Conservation (phyloP, 2,113 vertebrate species). For the Regulus satrapa region DNA sequence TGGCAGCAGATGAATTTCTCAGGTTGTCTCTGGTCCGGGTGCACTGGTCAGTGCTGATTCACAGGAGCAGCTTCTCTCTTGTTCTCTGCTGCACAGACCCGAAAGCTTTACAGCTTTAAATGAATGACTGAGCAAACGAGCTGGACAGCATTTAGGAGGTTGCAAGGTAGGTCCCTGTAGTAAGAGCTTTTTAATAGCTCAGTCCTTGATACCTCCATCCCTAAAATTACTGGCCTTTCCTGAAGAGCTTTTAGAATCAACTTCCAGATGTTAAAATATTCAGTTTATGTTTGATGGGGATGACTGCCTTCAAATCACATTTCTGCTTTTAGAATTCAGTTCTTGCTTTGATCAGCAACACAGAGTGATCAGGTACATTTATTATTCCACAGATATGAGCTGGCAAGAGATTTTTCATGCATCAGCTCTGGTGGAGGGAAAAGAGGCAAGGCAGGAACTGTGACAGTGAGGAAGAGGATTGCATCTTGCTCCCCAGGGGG, state of each 20-base stretch:
- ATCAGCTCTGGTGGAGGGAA: neutral
- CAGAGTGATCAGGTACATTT: neutral
- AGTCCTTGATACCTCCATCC: neutral
- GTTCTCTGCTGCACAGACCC: neutral
- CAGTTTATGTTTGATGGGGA: neutral
- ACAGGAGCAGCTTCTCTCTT: neutral
- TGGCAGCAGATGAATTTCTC: neutral
- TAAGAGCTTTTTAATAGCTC: neutral
- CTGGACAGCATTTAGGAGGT: neutral
- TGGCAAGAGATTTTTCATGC: neutral
- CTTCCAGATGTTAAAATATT: neutral
- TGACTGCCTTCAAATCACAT: neutral
- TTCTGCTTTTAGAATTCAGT: neutral
- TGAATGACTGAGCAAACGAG: neutral
- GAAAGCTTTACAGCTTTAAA: neutral
- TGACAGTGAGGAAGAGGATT: neutral
- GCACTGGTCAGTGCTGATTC: neutral
- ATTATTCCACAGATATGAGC: neutral
- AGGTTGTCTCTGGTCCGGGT: neutral
- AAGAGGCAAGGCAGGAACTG: neutral
- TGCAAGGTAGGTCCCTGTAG: neutral
- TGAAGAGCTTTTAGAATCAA: neutral
- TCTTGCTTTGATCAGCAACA: conserved; percentile 30
- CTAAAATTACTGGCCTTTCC: neutral
- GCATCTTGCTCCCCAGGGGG: neutral